A percentile compares a stretch with the other conserved stretches of the same genome.
Conservation (phyloP, 1,140 invertebrate genomes). For the Bicyclus anynana region DNA sequence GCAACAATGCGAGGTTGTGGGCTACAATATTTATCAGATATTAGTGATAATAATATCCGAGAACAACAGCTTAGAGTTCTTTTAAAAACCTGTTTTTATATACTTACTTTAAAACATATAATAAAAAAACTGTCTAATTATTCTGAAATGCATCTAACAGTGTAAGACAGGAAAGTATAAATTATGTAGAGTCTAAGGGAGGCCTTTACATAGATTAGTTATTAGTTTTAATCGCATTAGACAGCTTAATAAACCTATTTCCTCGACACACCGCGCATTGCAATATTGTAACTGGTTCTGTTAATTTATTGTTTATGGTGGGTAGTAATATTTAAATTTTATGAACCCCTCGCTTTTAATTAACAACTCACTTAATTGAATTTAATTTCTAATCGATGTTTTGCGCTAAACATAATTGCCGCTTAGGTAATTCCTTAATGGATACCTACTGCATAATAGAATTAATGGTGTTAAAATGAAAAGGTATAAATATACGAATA, state of each 20-base stretch:
- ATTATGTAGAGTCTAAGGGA: too few species aligned
- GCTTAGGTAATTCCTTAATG: not conserved
- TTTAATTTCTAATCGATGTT: not conserved
- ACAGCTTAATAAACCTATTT: conserved; percentile 8
- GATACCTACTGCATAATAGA: not conserved
- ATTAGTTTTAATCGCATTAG: conserved; percentile 8
- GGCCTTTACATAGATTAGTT: not conserved
- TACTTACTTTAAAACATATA: too few species aligned
- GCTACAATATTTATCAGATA: too few species aligned
- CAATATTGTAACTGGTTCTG: not conserved
- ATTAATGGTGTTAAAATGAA: too few species aligned
- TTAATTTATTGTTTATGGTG: conserved; percentile 13
- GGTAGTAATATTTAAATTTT: conserved; percentile 10
- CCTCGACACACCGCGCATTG: not conserved
- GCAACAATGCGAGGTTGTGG: too few species aligned
- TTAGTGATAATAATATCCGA: too few species aligned
- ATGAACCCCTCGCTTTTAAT: conserved; percentile 6
- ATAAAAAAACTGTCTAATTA: too few species aligned
- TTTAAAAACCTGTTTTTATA: too few species aligned
- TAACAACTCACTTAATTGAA: conserved; percentile 10
- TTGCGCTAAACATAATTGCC: not conserved
- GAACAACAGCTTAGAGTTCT: too few species aligned
- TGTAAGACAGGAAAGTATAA: too few species aligned
- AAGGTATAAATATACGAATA: too few species aligned
- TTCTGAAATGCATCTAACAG: too few species aligned